Conservation (phyloP, 1,140 invertebrate species). For the Acromyrmex heyeri region DNA sequence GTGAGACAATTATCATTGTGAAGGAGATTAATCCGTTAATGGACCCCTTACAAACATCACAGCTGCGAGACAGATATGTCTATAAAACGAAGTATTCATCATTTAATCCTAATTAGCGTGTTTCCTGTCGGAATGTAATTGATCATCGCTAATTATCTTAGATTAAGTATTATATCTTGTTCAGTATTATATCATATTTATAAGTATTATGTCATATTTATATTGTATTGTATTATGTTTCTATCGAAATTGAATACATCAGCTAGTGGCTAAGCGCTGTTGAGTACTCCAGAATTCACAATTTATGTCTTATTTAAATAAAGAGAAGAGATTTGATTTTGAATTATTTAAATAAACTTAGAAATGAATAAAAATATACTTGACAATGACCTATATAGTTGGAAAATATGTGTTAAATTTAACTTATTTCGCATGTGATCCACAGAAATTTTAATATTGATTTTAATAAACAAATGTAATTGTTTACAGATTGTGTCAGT, state of each 20-base stretch:
- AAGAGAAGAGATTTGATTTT: not conserved
- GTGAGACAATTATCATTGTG: constrained; percentile 55
- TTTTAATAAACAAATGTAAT: too few relatives aligned
- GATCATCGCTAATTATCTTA: constrained; percentile 17
- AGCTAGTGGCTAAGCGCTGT: not conserved
- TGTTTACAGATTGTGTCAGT: too few relatives aligned
- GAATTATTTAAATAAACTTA: not conserved
- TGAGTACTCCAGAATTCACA: not conserved
- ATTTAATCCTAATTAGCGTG: constrained; percentile 34
- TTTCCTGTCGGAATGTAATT: constrained; percentile 35
- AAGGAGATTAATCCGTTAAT: constrained; percentile 59
- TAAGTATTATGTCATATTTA: not conserved
- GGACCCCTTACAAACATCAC: constrained; percentile 58
- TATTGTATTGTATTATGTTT: not conserved
- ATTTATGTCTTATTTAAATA: constrained; percentile 7
- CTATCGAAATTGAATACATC: not conserved
- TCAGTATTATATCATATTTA: not conserved
- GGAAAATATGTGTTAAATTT: too few relatives aligned
- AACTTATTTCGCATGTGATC: too few relatives aligned
- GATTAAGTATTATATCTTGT: not conserved
- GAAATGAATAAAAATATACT: not conserved
- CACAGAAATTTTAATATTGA: too few relatives aligned
- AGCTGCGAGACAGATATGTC: constrained; percentile 14
- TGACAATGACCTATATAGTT: not conserved
- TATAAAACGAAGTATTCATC: constrained; percentile 54